Conservation (phyloP, 2,113 vertebrate genomes). For the Mungos mungo region DNA sequence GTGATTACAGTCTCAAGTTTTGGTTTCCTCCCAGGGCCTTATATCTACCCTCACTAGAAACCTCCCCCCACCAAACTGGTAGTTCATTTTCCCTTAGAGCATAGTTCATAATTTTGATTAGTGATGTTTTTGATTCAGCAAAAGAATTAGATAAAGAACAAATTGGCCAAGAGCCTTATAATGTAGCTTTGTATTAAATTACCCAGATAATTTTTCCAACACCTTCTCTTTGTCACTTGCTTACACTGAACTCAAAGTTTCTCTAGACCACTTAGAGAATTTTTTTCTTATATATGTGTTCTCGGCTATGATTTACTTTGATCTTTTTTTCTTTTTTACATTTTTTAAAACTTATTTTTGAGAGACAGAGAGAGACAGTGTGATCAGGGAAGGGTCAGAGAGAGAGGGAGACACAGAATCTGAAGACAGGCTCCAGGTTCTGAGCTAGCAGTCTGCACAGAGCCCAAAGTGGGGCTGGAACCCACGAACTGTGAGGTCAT, state of each 20-base stretch:
- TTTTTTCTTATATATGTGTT: not conserved
- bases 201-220: not conserved
- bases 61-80: not conserved
- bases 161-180: not conserved
- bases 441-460: too few relatives aligned
- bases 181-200: not conserved
- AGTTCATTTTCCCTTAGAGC: not conserved
- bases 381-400: too few relatives aligned
- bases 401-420: too few relatives aligned
- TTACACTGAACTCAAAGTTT: not conserved
- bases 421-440: too few relatives aligned
- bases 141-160: not conserved
- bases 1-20: not conserved
- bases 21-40: not conserved
- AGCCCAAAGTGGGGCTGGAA: too few relatives aligned
- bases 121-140: not conserved
- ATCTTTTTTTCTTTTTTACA: not conserved
- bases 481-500: too few relatives aligned
- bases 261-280: not conserved
- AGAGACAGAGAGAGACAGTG: too few relatives aligned
- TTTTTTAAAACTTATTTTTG: too few relatives aligned
- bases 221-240: not conserved
- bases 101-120: not conserved
- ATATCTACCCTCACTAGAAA: not conserved
- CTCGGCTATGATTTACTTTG: not conserved